Evolutionary conservation across 2,113 vertebrate genomes (phyloP).

Genomic region (Athene noctua): DNA sequence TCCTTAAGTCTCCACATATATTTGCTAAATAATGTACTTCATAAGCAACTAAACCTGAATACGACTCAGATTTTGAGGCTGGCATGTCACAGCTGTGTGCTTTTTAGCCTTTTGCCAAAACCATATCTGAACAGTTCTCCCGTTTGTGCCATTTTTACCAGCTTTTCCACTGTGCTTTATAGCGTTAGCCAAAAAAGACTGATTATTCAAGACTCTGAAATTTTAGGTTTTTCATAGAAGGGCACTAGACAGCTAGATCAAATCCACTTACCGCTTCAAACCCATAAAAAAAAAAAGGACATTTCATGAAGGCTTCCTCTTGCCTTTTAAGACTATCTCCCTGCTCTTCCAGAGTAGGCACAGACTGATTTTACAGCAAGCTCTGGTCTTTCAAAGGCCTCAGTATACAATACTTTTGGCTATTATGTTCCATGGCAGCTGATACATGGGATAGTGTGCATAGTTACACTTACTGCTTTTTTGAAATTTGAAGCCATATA

Average conservation of each 20-base stretch:
- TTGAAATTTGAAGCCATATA: neutral
- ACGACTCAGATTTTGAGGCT: neutral
- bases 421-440: neutral
- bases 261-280: neutral
- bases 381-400: neutral
- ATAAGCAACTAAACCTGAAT: neutral
- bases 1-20: neutral
- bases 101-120: neutral
- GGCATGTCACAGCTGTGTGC: neutral
- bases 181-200: neutral
- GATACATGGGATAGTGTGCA: neutral
- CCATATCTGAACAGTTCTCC: neutral
- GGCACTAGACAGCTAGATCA: neutral
- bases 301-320: neutral
- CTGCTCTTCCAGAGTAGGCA: neutral
- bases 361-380: neutral
- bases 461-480: neutral
- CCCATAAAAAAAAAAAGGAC: neutral
- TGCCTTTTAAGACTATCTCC: neutral
- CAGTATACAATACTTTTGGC: neutral
- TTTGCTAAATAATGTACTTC: neutral
- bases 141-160: neutral
- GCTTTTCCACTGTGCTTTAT: neutral
- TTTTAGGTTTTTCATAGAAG: neutral
- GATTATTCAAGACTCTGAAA: neutral